These are phyloP conservation scores for silkworm (Bombyx mori) DNA, from an alignment of 1,140 invertebrate species.

Conservation along the genomic window DNA sequence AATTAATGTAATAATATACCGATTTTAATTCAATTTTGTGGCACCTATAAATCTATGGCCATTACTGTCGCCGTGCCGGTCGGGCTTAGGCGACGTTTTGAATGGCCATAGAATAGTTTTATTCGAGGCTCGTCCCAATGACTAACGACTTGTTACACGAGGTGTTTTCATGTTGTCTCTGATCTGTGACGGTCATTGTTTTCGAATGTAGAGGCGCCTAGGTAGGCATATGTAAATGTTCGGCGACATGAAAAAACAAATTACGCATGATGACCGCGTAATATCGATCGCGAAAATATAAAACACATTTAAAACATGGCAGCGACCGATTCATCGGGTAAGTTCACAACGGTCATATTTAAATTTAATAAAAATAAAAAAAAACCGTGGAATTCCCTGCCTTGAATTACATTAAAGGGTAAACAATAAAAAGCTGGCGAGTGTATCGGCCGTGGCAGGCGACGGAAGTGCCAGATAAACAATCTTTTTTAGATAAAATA, in stretches of 20 bases:
- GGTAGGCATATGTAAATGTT: constrained; percentile 10
- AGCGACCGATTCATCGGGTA: constrained; percentile 43
- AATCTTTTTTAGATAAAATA: constrained; percentile 67
- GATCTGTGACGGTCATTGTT: constrained; percentile 4
- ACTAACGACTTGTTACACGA: constrained; percentile 1
- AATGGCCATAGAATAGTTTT: background rate
- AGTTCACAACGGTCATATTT: constrained; percentile 40
- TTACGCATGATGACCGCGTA: constrained; percentile 55
- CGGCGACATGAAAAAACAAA: constrained; percentile 35
- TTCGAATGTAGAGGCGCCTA: constrained; percentile 2
- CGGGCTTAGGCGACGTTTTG: background rate
- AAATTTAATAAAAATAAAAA: constrained; percentile 38
- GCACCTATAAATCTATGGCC: too few relatives aligned
- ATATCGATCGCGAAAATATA: constrained; percentile 57
- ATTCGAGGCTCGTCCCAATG: background rate
- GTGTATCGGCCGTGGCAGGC: constrained; percentile 58
- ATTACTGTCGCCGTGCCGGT: too few relatives aligned
- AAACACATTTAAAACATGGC: constrained; percentile 49
- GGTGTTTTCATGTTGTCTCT: background rate
- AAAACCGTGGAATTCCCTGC: constrained; percentile 65
- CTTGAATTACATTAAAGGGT: constrained; percentile 68
- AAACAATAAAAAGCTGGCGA: constrained; percentile 63
- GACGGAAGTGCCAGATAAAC: constrained; percentile 66
- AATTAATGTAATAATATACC: too few relatives aligned
- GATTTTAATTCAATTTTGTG: too few relatives aligned